These are phyloP conservation scores for Drosophila littoralis DNA, from an alignment of 1,140 invertebrate genomes.

Conservation along the genomic window DNA sequence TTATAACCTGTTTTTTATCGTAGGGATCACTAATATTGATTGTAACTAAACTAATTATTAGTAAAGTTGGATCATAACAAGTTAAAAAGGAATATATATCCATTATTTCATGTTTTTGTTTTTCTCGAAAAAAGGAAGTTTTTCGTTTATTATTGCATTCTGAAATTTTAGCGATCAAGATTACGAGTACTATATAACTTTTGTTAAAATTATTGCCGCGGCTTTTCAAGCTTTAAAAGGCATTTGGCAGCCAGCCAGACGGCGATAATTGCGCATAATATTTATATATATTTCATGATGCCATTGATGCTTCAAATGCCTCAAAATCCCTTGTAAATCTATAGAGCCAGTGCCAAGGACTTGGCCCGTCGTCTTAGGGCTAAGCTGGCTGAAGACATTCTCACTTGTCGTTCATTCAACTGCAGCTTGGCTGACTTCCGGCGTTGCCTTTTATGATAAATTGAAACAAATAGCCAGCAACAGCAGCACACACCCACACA, in stretches of 20 bases:
- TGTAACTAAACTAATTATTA: too few relatives aligned
- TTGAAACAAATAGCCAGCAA: slow-evolving; percentile 80
- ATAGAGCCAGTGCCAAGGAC: slow-evolving; percentile 61
- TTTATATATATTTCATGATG: slow-evolving; percentile 59
- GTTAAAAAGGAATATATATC: too few relatives aligned
- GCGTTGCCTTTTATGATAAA: slow-evolving; percentile 82
- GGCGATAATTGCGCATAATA: slow-evolving; percentile 72
- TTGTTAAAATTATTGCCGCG: slow-evolving; percentile 62
- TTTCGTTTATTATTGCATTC: too few relatives aligned
- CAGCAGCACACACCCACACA: slow-evolving; percentile 26
- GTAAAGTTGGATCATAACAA: too few relatives aligned
- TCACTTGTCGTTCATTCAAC: slow-evolving; percentile 76
- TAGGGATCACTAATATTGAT: too few relatives aligned
- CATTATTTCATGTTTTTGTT: too few relatives aligned
- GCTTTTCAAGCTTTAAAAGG: too few relatives aligned
- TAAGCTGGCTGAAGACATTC: slow-evolving; percentile 67
- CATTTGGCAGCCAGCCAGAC: slow-evolving; percentile 26
- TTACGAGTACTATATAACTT: slow-evolving; percentile 6
- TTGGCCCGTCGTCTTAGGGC: slow-evolving; percentile 53
- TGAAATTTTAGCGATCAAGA: too few relatives aligned
- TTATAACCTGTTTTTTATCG: too few relatives aligned
- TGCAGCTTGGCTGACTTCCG: slow-evolving; percentile 78
- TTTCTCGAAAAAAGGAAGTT: too few relatives aligned
- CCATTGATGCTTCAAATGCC: slow-evolving; percentile 26
- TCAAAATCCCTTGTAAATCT: slow-evolving; percentile 66